Percentiles rank a stretch among this genome's conserved stretches.
phyloP scores from a whole-genome alignment of 2,888 invertebrate species.

The Chrysolina haemoptera region DNA sequence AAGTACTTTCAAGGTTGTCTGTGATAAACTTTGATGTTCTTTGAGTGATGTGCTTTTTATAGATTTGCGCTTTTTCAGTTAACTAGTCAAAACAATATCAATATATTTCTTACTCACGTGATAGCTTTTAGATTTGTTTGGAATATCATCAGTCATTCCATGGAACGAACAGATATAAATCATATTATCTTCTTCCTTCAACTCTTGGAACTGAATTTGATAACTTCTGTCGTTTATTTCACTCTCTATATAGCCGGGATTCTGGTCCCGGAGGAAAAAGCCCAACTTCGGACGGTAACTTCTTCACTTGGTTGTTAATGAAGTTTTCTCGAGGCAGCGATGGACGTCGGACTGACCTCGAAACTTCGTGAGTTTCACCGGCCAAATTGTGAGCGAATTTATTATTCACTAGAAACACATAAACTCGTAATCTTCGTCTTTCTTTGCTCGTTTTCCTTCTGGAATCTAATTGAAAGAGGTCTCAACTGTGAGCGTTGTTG shows the following conservation, averaged over 20 bases:
- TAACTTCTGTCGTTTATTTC: constrained; percentile 44
- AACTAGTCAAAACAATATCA: neutral
- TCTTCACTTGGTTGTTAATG: constrained; percentile 62
- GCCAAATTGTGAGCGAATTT: constrained; percentile 48
- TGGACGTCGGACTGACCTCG: constrained; percentile 58
- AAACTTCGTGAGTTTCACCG: constrained; percentile 58
- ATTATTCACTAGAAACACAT: constrained; percentile 17
- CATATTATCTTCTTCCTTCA: constrained; percentile 37
- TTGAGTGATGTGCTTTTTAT: neutral
- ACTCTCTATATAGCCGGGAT: constrained; percentile 24
- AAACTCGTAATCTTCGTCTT: constrained; percentile 13
- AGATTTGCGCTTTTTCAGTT: neutral
- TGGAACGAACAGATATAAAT: constrained; percentile 38
- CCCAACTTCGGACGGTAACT: constrained; percentile 59
- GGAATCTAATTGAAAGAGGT: neutral
- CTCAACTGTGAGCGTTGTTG: neutral
- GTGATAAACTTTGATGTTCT: neutral
- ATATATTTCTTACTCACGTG: neutral
- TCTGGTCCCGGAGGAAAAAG: constrained; percentile 53
- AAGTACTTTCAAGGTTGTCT: neutral
- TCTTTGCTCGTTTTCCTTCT: neutral
- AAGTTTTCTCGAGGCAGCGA: constrained; percentile 58
- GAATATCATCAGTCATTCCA: constrained; percentile 34
- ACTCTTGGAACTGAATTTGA: constrained; percentile 32
- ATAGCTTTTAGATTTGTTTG: constrained; percentile 21